Percentiles rank a stretch among this genome's conserved stretches.
phyloP scores from a whole-genome alignment of 2,113 vertebrate species.

The human region GRCh38 chr15:99790501-99791000 shows the following conservation, averaged over 20 bases:
- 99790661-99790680: slow-evolving; percentile 3
- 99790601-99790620: not conserved
- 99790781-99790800: not conserved
- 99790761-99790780: too few species aligned
- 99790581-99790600: not conserved
- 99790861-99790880: too few species aligned
- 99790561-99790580: slow-evolving; percentile 5
- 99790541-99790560: slow-evolving; percentile 5
- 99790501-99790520: not conserved
- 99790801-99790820: not conserved
- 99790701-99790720: not conserved
- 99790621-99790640: not conserved
- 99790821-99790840: too few species aligned
- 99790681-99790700: slow-evolving; percentile 30
- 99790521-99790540: not conserved
- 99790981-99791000: too few species aligned
- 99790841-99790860: too few species aligned
- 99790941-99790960: too few species aligned
- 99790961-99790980: too few species aligned
- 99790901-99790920: too few species aligned
- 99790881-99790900: too few species aligned
- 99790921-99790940: too few species aligned
- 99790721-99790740: slow-evolving; percentile 1
- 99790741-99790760: not conserved
- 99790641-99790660: not conserved